Evolutionary conservation across 2,797 vertebrate genomes (phyloP).

Genomic region (Fundulus diaphanus): DNA sequence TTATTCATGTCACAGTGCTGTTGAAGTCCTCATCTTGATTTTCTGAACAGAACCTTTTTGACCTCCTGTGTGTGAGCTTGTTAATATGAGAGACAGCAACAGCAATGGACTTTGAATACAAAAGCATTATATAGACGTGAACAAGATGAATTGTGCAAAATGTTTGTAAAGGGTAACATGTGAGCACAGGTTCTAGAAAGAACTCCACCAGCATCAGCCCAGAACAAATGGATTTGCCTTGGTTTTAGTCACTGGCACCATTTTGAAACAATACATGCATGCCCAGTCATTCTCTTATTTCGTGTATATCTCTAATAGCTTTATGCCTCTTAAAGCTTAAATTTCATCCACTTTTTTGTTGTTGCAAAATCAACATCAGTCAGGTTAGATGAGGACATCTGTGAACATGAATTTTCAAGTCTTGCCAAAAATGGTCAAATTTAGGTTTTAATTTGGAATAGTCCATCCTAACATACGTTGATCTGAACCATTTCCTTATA

Average conservation of each 20-base stretch:
- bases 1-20: not conserved
- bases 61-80: not conserved
- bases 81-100: conserved; percentile 46
- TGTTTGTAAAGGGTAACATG: conserved; percentile 2
- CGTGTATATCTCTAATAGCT: not conserved
- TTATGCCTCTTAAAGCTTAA: not conserved
- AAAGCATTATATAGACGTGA: conserved; percentile 33
- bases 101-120: conserved; percentile 30
- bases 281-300: conserved; percentile 4
- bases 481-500: not conserved
- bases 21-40: not conserved
- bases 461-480: too few species aligned
- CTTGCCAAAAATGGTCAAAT: not conserved
- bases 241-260: conserved; percentile 70
- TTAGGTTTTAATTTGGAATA: not conserved
- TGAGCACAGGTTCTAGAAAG: conserved; percentile 53
- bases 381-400: not conserved
- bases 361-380: not conserved
- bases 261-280: conserved; percentile 30
- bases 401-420: not conserved
- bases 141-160: conserved; percentile 19
- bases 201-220: conserved; percentile 51
- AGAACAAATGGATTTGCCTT: conserved; percentile 75
- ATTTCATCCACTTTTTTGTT: not conserved
- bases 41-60: not conserved